Evolutionary conservation across 1,140 invertebrate species (phyloP).

Genomic region (Archivesica marissinica): DNA sequence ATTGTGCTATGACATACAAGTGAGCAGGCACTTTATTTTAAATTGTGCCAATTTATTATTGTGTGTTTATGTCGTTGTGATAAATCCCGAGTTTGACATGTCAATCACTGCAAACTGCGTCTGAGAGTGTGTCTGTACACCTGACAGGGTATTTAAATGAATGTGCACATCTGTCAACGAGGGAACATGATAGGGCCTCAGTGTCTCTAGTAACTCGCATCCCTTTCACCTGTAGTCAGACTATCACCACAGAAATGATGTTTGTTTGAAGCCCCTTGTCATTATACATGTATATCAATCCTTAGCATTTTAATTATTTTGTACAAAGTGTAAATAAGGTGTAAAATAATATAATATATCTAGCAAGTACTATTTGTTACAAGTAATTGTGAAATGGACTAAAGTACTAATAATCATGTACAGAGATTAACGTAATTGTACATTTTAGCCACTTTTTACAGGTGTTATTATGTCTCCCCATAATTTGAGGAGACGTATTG

Average conservation of each 20-base stretch:
- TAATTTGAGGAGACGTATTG: too few species aligned
- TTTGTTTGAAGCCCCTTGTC: neutral
- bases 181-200: too few species aligned
- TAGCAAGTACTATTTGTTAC: slow-evolving; percentile 55
- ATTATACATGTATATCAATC: slow-evolving; percentile 37
- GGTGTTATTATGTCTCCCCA: too few species aligned
- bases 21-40: neutral
- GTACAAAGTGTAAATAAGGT: slow-evolving; percentile 59
- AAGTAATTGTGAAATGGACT: slow-evolving; percentile 30
- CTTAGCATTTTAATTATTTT: slow-evolving; percentile 51
- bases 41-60: slow-evolving; percentile 46
- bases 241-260: neutral
- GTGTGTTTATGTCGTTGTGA: neutral
- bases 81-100: neutral
- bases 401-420: slow-evolving; percentile 39
- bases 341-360: slow-evolving; percentile 65
- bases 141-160: slow-evolving; percentile 11
- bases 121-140: neutral
- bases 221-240: neutral
- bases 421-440: slow-evolving; percentile 45
- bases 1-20: slow-evolving; percentile 11
- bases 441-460: slow-evolving; percentile 21
- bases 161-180: too few species aligned
- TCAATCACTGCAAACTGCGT: neutral
- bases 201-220: too few species aligned